Evolutionary conservation across 2,113 vertebrate species (phyloP).

Genomic region (Prolemur simus): DNA sequence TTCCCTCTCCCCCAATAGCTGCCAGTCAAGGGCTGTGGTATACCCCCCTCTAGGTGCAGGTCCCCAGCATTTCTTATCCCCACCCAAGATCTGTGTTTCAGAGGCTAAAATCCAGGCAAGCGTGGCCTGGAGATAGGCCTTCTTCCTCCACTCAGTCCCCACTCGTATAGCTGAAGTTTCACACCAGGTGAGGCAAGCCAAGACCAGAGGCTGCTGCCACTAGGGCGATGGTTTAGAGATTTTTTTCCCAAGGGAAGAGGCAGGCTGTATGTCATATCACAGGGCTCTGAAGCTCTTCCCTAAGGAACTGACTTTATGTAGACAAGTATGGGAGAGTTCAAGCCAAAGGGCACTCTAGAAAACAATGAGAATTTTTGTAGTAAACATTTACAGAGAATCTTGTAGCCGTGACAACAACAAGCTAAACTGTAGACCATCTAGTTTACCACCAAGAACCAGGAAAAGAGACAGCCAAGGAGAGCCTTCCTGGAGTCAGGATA

Average conservation of each 20-base stretch:
- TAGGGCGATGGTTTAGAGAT: neutral
- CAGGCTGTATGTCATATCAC: neutral
- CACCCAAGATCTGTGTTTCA: neutral
- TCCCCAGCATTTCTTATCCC: neutral
- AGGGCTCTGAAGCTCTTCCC: neutral
- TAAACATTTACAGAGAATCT: neutral
- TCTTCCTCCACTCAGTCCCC: neutral
- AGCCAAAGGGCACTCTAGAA: neutral
- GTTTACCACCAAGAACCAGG: neutral
- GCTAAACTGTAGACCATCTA: neutral
- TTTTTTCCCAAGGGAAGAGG: neutral
- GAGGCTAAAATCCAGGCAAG: neutral
- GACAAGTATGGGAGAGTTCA: neutral
- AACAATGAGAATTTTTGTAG: neutral
- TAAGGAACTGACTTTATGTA: neutral
- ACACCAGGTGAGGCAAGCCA: neutral
- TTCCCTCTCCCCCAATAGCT: neutral
- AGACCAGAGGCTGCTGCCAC: neutral
- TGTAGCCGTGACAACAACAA: neutral
- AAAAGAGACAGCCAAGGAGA: neutral
- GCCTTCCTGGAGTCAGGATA: neutral
- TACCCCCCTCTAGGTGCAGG: neutral
- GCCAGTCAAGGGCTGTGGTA: neutral
- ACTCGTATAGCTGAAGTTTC: neutral
- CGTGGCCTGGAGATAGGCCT: neutral